Percentiles rank a stretch among this genome's conserved stretches.
These are phyloP conservation scores for Dufourea novaeangliae DNA, from an alignment of 1,140 invertebrate species.

Conservation along the genomic window DNA sequence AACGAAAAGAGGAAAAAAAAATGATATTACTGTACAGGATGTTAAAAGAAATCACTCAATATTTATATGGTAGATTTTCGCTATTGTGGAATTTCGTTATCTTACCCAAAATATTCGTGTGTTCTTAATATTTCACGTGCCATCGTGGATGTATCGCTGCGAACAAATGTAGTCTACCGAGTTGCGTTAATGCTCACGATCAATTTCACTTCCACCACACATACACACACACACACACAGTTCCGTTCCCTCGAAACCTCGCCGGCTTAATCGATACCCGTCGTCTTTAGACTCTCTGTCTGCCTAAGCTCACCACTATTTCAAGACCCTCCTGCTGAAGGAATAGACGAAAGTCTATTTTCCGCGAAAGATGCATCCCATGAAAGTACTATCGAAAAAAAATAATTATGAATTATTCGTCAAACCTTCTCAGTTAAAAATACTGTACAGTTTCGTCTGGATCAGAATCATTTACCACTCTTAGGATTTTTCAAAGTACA, in stretches of 20 bases:
- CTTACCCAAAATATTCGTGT: not conserved
- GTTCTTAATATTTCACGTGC: not conserved
- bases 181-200: slow-evolving; percentile 46
- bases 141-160: not conserved
- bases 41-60: too few relatives aligned
- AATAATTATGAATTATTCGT: too few relatives aligned
- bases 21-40: not conserved
- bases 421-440: too few relatives aligned
- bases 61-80: too few relatives aligned
- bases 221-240: not conserved
- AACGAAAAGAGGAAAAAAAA: not conserved
- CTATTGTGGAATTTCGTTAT: not conserved
- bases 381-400: too few relatives aligned
- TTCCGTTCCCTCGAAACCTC: slow-evolving; percentile 33
- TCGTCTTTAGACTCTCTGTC: slow-evolving; percentile 52
- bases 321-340: slow-evolving; percentile 31
- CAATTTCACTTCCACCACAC: slow-evolving; percentile 49
- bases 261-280: slow-evolving; percentile 60
- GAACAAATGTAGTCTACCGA: not conserved
- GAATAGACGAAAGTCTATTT: slow-evolving; percentile 36
- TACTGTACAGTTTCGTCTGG: too few relatives aligned
- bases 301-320: slow-evolving; percentile 58
- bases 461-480: too few relatives aligned
- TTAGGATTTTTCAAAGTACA: too few relatives aligned
- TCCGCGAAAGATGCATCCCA: not conserved